These are phyloP conservation scores for Heliconius hortense DNA, from an alignment of 2,888 invertebrate genomes.

Conservation along the genomic window DNA sequence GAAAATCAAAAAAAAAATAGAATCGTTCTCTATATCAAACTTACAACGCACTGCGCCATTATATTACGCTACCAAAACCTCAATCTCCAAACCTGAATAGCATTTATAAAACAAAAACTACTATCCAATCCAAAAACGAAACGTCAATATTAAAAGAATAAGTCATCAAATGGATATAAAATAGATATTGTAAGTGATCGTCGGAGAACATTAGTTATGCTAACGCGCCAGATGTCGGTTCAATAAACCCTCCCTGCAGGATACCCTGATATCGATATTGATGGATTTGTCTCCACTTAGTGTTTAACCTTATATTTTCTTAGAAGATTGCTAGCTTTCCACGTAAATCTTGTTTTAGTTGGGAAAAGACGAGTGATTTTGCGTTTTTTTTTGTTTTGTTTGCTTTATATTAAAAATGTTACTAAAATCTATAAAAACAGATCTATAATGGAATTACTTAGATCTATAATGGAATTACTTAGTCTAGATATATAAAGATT, in stretches of 20 bases:
- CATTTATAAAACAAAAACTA: constrained; percentile 1
- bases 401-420: no score
- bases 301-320: constrained; percentile 21
- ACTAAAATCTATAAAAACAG: neutral
- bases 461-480: no score
- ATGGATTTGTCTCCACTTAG: constrained; percentile 27
- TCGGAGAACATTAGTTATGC: constrained; percentile 52
- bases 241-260: constrained; percentile 50
- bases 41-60: no score
- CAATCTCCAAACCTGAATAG: neutral
- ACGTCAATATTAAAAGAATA: constrained; percentile 26
- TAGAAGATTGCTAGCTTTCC: constrained; percentile 16
- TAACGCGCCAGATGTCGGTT: constrained; percentile 55
- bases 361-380: neutral
- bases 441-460: no score
- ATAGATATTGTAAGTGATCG: constrained; percentile 46
- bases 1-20: neutral
- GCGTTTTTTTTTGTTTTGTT: no score
- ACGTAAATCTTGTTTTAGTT: constrained; percentile 8
- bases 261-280: constrained; percentile 34
- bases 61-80: neutral
- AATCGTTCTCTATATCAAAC: no score
- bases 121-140: neutral
- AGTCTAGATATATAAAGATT: no score
- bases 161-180: constrained; percentile 34